Conservation (phyloP, 2,797 vertebrate species). For the Darevskia nairensis region DNA sequence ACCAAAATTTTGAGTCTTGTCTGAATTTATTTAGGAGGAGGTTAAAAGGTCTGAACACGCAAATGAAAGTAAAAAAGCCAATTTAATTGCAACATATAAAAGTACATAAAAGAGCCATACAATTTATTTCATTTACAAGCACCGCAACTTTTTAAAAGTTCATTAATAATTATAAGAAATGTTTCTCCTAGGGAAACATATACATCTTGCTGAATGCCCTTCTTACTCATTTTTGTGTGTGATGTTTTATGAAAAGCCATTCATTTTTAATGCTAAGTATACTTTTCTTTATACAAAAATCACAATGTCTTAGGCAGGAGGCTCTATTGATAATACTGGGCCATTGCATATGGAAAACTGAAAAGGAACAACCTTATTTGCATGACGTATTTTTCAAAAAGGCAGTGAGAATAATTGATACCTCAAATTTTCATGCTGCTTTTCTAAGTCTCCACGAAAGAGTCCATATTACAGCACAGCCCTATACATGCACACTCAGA, state of each 20-base stretch:
- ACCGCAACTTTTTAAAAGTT: not conserved
- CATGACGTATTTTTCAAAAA: constrained; percentile 24
- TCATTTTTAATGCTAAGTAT: constrained; percentile 20
- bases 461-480: not conserved
- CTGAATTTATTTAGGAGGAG: no score
- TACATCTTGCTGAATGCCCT: constrained; percentile 5
- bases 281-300: not conserved
- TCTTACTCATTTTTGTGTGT: constrained; percentile 3
- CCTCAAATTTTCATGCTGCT: not conserved
- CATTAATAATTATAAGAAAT: not conserved
- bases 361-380: not conserved
- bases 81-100: constrained; percentile 10
- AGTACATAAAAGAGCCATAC: not conserved
- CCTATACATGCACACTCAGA: not conserved
- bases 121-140: not conserved
- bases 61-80: not conserved
- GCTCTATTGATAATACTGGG: not conserved
- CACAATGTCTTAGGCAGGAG: not conserved
- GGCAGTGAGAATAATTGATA: not conserved
- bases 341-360: not conserved
- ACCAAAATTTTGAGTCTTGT: no score
- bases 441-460: not conserved
- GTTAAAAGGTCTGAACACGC: no score
- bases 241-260: not conserved
- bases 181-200: not conserved